Conservation (phyloP, 2,888 invertebrate genomes). For the Coenonympha glycerion region DNA sequence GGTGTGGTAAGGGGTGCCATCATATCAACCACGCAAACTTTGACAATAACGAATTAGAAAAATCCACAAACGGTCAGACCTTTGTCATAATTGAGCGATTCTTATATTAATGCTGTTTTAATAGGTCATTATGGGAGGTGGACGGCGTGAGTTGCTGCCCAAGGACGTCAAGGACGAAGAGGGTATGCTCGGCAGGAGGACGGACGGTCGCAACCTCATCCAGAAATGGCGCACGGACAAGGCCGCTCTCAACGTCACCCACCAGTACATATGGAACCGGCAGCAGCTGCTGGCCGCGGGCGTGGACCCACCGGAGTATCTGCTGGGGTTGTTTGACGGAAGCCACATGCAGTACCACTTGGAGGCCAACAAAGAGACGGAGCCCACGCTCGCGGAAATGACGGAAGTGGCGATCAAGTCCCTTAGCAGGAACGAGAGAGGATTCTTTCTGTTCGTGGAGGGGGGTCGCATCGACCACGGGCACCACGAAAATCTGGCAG, state of each 20-base stretch:
- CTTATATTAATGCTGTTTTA: too few relatives aligned
- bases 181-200: constrained; percentile 56
- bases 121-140: constrained; percentile 84
- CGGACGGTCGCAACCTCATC: constrained; percentile 80
- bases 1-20: too few relatives aligned
- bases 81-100: too few relatives aligned
- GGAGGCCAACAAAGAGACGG: constrained; percentile 57
- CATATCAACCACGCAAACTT: too few relatives aligned
- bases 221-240: constrained; percentile 78
- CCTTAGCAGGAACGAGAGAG: constrained; percentile 78
- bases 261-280: constrained; percentile 76
- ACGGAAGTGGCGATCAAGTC: constrained; percentile 80
- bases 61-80: too few relatives aligned
- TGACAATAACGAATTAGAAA: too few relatives aligned
- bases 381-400: constrained; percentile 66
- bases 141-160: constrained; percentile 79
- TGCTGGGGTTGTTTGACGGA: constrained; percentile 78
- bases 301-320: constrained; percentile 73
- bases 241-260: constrained; percentile 44
- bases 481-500: constrained; percentile 78
- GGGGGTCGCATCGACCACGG: constrained; percentile 81
- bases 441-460: constrained; percentile 87
- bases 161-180: constrained; percentile 70
- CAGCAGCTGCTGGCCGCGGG: constrained; percentile 64
- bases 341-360: constrained; percentile 81